Evolutionary conservation across 1,140 invertebrate genomes (phyloP), one percentile per base, ranked within the genome.

Genomic region (Drosophila kikkawai): DNA sequence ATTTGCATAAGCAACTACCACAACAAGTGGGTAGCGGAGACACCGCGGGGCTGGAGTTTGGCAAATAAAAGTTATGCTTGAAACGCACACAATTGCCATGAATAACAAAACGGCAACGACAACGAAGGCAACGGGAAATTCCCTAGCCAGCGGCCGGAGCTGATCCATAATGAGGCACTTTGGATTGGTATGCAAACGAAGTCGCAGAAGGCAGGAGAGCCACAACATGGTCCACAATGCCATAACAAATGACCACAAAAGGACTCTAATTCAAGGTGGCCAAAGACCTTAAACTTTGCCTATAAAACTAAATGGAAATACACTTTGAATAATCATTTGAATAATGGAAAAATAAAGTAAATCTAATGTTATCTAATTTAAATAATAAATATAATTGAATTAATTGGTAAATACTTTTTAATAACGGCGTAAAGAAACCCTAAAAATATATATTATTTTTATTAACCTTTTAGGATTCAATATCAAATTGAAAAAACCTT

Each of bases 11-110:
- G 69, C 73, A 77, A 81, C 63, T 59, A 56, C 65, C 65, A 53
- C 68, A 83, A 47, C 65, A 63, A 76, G 64, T 45, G 53, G 45
- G 48, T 47, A 39, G 37, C 60, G 56, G 45, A 22, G 32, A 53
- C 41, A 42, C 44, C 29, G 53, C 47, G 36, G 36, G 47, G 19
- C 34, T 6, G 32, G 50, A 37, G 51, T 55, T 48, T 37, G 66
- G 75, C 65, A 77, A 77, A 87, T 86, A 83, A 86, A 87, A 80
- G 80, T 77, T 86, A 70, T 86, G 66, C 83, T 61, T 66, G 75
- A 86, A 78, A 75, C 60, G 68, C 79, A 82, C 63, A 79, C 68
- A 80, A 88, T 88, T 81, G 80, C 74, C 73, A 76, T 84, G 85
- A 79, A 90, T 88, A 90, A 69, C 66, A 88, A 88, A 64, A 15